Conservation (phyloP, 64 coral and sea anemone species). For the Actinia tenebrosa region DNA sequence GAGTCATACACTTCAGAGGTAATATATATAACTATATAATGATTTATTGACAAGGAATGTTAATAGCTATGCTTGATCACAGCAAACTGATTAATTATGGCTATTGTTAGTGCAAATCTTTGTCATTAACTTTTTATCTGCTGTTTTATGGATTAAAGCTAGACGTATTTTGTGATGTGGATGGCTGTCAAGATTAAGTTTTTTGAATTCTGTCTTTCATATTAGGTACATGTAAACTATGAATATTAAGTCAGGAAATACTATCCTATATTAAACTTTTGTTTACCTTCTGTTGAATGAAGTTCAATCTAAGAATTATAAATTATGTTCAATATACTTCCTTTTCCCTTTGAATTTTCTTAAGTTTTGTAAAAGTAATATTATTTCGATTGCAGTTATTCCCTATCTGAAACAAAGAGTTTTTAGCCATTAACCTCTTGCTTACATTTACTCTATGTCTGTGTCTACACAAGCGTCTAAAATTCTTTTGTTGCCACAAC, state of each 20-base stretch:
- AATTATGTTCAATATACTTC: neutral
- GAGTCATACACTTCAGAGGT: conserved; percentile 79
- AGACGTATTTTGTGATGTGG: neutral
- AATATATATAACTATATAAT: neutral
- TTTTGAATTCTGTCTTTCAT: neutral
- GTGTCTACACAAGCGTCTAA: neutral
- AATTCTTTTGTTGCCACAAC: conserved; percentile 61
- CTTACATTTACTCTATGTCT: neutral
- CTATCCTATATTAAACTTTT: neutral
- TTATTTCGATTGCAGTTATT: neutral
- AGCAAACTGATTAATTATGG: conserved; percentile 3
- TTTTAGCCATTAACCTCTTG: neutral
- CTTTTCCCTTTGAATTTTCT: neutral
- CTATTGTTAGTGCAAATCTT: neutral
- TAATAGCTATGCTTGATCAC: neutral
- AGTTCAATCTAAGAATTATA: neutral
- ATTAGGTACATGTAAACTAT: neutral
- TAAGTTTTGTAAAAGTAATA: neutral
- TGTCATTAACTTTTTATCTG: neutral
- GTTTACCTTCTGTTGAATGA: neutral
- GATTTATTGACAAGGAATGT: conserved; percentile 6
- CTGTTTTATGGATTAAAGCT: neutral
- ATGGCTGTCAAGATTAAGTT: neutral
- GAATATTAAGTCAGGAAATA: neutral
- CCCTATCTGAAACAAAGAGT: neutral